Conservation (phyloP, 2,113 vertebrate species). For the Phrynosoma blainvillii region DNA sequence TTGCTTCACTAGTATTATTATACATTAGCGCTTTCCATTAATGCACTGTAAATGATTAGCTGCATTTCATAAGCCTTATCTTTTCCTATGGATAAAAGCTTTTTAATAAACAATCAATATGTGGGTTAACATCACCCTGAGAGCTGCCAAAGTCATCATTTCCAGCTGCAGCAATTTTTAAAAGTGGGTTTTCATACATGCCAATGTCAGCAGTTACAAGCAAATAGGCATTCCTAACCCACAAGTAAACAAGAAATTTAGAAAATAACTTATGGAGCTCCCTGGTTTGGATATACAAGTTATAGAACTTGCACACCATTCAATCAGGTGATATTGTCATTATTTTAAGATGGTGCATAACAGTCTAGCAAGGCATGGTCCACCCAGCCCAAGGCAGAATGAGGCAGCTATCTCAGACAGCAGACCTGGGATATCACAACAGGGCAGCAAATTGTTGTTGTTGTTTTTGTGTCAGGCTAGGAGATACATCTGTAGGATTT, state of each 20-base stretch:
- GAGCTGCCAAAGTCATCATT: slow-evolving; percentile 2
- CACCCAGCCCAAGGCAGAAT: too few species aligned
- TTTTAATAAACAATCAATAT: slow-evolving; percentile 41
- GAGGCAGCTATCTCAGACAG: background rate
- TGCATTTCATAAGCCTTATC: slow-evolving; percentile 21
- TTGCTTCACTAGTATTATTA: slow-evolving; percentile 17
- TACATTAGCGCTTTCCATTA: slow-evolving; percentile 4
- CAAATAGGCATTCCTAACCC: background rate
- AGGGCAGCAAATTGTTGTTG: background rate
- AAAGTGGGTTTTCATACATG: background rate
- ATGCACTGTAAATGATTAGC: slow-evolving; percentile 8
- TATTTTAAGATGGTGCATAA: background rate
- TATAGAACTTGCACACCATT: background rate
- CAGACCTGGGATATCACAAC: background rate
- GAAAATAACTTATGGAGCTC: background rate
- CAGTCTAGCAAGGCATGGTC: background rate
- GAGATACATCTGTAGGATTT: background rate
- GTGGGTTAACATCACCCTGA: slow-evolving; percentile 11
- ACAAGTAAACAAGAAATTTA: background rate
- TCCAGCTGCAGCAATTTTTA: slow-evolving; percentile 5
- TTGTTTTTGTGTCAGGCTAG: background rate
- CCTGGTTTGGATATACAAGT: background rate
- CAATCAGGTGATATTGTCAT: background rate
- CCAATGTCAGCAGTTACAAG: background rate
- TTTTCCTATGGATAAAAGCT: slow-evolving; percentile 9